Base-by-base conservation (phyloP, 2,888 invertebrate genomes). In the Leucophenga montana region DNA sequence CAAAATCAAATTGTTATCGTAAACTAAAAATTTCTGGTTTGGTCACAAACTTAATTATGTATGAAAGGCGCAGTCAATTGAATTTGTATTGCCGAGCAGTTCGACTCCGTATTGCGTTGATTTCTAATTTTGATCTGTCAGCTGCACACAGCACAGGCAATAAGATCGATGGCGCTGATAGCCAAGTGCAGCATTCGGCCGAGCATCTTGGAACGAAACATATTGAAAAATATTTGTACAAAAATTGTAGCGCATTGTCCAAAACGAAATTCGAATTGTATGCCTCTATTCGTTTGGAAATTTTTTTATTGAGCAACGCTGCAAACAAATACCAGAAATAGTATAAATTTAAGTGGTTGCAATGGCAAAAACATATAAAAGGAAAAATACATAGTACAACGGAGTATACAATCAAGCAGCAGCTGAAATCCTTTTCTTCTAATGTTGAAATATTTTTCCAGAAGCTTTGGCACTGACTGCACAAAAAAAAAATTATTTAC, bases 41-140 rank as follows among this genome's bases (percentile, higher is more conserved):
- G 39, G 39, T 39, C 39, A 39, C 39, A 39, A 39, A 78, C 83
- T 80, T 82, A 83, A 80, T 80, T 80, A 80, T 74, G 81, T 75
- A 78, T 80, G 73, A 79, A 78, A 77, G 53, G 54, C 39, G 71
- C 33, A 66, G 57, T 22, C n/a, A 39, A 27, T 59, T 53, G 48
- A 13, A 53, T 18, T 56, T 44, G 5, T 66, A 22, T 56, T 66
- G 33, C 39, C 16, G 11, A 5, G n/a, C 20, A 6, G 20, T 22
- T 48, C 50, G n/a, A 27, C 27, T 27, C 27, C 27, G 27, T 27
- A 27, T 27, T 48, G 57, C 67, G 70, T 72, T 77, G 82, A 83
- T 83, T 84, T 83, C 76, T 85, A 84, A 84, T 84, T 85, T 85
- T 76, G 82, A 83, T 85, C 85, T 85, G 85, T 85, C 85, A 85